Conservation (phyloP, 30 jellyfish, hydroid and myxozoan genomes). For the Catostylus mosaicus region DNA sequence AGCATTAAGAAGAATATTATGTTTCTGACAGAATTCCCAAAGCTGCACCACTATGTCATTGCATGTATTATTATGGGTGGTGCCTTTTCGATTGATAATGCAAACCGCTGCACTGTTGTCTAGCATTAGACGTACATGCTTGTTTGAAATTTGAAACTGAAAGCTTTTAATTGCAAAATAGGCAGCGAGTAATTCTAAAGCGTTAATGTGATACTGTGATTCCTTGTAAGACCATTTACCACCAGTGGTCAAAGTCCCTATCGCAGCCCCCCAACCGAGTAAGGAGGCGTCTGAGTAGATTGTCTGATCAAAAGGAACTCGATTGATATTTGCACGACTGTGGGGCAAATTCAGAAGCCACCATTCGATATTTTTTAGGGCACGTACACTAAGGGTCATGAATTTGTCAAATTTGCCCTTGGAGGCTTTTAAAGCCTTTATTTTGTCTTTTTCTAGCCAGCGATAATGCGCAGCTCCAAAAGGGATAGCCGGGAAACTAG, state of each 20-base stretch:
- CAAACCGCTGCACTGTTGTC: slow-evolving; percentile 62
- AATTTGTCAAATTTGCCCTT: slow-evolving; percentile 29
- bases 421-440: slow-evolving; percentile 3
- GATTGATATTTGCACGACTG: background rate
- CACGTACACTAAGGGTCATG: slow-evolving; percentile 5
- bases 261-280: slow-evolving; percentile 61
- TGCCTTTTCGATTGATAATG: slow-evolving; percentile 44
- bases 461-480: slow-evolving; percentile 36
- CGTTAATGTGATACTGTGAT: slow-evolving; percentile 27
- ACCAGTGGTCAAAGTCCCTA: background rate
- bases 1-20: slow-evolving; percentile 55
- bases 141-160: background rate
- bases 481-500: slow-evolving; percentile 38
- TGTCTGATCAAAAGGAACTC: slow-evolving; percentile 23
- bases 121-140: slow-evolving; percentile 33
- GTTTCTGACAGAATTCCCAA: slow-evolving; percentile 28
- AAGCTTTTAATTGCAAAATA: slow-evolving; percentile 36
- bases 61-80: slow-evolving; percentile 32
- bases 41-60: slow-evolving; percentile 5
- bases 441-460: slow-evolving; percentile 38
- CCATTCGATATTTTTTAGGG: slow-evolving; percentile 24
- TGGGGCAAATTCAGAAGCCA: slow-evolving; percentile 18
- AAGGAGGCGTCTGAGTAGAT: slow-evolving; percentile 39
- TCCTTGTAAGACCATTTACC: slow-evolving; percentile 41
- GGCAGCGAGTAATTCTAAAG: slow-evolving; percentile 19